These are phyloP conservation scores for Ectemnius cavifrons DNA, from an alignment of 2,888 invertebrate genomes.

Conservation along the genomic window DNA sequence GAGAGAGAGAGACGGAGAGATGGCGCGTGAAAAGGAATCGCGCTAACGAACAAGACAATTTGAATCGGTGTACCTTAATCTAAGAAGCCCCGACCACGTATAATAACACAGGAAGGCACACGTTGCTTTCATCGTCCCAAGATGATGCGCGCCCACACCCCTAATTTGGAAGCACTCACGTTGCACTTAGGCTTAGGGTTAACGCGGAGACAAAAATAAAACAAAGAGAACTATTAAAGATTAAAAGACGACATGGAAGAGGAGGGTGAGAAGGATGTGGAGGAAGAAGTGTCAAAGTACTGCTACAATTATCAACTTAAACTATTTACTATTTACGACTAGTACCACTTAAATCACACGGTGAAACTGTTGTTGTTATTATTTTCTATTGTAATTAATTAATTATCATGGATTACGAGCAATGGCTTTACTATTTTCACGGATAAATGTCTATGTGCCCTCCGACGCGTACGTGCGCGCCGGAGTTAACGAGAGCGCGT, in stretches of 20 bases:
- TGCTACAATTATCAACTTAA: conserved; percentile 65
- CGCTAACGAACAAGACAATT: not conserved
- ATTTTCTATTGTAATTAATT: conserved; percentile 60
- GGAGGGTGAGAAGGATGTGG: too few species aligned
- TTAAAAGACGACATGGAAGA: conserved; percentile 6
- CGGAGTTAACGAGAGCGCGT: conserved; percentile 7
- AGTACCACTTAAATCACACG: conserved; percentile 55
- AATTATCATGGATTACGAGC: conserved; percentile 49
- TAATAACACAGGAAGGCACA: too few species aligned
- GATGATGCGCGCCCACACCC: too few species aligned
- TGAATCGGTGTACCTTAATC: conserved; percentile 29
- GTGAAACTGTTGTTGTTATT: conserved; percentile 58
- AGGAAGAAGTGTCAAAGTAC: conserved; percentile 71
- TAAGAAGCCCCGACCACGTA: conserved; percentile 1
- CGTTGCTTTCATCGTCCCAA: too few species aligned
- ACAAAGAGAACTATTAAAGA: conserved; percentile 59
- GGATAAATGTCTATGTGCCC: conserved; percentile 45
- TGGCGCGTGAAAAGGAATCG: not conserved
- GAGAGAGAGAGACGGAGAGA: not conserved
- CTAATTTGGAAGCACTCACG: conserved; percentile 72
- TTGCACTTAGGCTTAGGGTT: conserved; percentile 64
- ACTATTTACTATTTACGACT: conserved; percentile 59
- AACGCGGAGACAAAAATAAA: conserved; percentile 37
- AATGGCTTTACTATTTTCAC: conserved; percentile 63
- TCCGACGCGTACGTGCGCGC: conserved; percentile 25